Evolutionary conservation across 2,888 invertebrate species (phyloP), one percentile per base, ranked within the genome.

Genomic region (Lithophane leautieri): DNA sequence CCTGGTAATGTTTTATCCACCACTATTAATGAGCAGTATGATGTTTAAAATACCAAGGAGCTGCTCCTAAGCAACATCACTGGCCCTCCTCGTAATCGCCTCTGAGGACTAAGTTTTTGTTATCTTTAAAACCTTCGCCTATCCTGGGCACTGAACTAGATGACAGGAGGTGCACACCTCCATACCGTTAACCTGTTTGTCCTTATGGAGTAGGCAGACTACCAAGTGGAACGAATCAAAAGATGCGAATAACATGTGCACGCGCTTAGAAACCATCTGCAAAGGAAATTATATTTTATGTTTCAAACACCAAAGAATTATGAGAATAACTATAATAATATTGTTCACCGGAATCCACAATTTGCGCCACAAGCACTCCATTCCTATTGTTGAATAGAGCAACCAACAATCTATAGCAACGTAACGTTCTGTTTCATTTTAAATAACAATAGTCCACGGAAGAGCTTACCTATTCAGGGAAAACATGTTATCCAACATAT

Each of bases 331-430:
- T 63, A 56, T 50, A 62, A 54, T 75, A 79, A 75, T 75, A 76
- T 40, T 72, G 75, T 79, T 72, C 66, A 79, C 86, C 44, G 61
- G 76, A 73, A 77, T 76, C 76, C 78, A 84, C 84, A 87, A 77
- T 78, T 82, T 79, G 68, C 71, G 52, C 72, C 63, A 80, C 61
- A 61, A 68, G 42, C 19, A 61, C 50, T 9, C 56, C 54, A 42
- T 42, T 70, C 6, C 68, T 79, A 71, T 82, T 82, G 74, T 82
- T 74, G 54, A 34, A 71, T 61, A 58, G 50, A 19, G 14, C 28
- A 60, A 60, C 69, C 56, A 62, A 70, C 78, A 60, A 56, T 34
- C 56, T 70, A 52, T 4, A 67, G 47, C 42, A 42, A 60, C 34
- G 25, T 67, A 44, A 58, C 69, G 69, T 78, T 78, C 70, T 82